Percentiles rank a stretch among this genome's conserved stretches.
phyloP scores from a whole-genome alignment of 2,888 invertebrate species.

The Tenthredo scrophulariae region DNA sequence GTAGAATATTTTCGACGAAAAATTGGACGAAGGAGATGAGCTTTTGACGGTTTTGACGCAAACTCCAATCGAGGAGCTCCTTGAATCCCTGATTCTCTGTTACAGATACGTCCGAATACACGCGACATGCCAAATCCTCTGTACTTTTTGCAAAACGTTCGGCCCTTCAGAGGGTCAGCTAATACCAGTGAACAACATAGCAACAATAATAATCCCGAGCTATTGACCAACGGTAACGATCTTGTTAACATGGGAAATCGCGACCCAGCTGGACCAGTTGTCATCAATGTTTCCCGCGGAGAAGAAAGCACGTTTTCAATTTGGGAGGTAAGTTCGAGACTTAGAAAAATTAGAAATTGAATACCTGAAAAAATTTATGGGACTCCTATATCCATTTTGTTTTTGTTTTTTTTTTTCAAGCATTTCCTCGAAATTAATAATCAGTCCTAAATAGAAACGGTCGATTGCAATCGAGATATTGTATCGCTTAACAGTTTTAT shows the following conservation, averaged over 20 bases:
- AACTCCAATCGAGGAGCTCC: not conserved
- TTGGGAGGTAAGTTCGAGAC: constrained; percentile 46
- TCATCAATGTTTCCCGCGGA: constrained; percentile 37
- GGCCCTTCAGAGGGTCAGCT: constrained; percentile 43
- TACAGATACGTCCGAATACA: constrained; percentile 29
- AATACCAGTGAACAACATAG: constrained; percentile 9
- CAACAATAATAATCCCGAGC: constrained; percentile 17
- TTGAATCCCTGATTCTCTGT: constrained; percentile 2
- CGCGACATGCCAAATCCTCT: constrained; percentile 58
- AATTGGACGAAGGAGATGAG: not conserved
- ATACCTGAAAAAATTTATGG: not conserved
- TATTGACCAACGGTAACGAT: constrained; percentile 1
- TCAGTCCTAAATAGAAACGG: not conserved
- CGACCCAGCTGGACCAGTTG: constrained; percentile 24
- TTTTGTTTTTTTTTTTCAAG: too few relatives aligned
- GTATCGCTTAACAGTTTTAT: not conserved
- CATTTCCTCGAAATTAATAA: not conserved
- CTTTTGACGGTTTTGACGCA: not conserved
- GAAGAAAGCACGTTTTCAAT: constrained; percentile 43
- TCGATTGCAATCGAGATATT: not conserved
- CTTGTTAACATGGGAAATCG: not conserved
- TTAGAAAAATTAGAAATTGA: too few relatives aligned
- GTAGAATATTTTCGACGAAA: not conserved
- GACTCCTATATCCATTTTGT: not conserved
- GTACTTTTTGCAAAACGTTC: constrained; percentile 58